Conservation (phyloP, 2,113 vertebrate genomes). For the Chionodraco myersi region DNA sequence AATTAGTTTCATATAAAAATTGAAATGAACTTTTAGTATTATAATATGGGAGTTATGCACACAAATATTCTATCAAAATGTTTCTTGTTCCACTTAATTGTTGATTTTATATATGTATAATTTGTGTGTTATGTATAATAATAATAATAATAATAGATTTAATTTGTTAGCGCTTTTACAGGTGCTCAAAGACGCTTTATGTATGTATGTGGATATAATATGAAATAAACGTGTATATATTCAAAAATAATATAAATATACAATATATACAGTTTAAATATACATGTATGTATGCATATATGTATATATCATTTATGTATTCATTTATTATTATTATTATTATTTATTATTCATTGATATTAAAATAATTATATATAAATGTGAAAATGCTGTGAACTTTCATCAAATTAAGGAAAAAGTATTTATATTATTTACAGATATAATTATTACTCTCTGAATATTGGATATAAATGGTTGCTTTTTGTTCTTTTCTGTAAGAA, state of each 20-base stretch:
- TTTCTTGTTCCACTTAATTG: background rate
- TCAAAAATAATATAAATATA: too few species aligned
- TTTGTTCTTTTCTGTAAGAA: too few species aligned
- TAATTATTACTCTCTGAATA: background rate
- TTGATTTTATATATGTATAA: background rate
- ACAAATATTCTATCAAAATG: background rate
- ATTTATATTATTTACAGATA: background rate
- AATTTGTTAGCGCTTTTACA: too few species aligned
- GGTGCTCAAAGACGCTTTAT: too few species aligned
- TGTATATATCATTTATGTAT: background rate
- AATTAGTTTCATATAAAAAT: background rate
- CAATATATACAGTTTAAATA: background rate
- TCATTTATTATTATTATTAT: background rate
- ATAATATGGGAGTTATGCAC: too few species aligned
- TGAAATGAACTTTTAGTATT: too few species aligned
- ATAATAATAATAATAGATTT: too few species aligned
- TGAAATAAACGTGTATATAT: too few species aligned
- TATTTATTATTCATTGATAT: background rate
- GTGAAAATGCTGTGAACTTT: background rate
- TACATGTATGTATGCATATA: too few species aligned
- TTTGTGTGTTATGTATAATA: background rate
- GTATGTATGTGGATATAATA: background rate
- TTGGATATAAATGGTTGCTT: too few species aligned
- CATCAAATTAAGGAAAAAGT: background rate
- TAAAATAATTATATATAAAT: background rate